These are phyloP conservation scores for Poecilus cupreus DNA, from an alignment of 2,888 invertebrate genomes.

Conservation along the genomic window DNA sequence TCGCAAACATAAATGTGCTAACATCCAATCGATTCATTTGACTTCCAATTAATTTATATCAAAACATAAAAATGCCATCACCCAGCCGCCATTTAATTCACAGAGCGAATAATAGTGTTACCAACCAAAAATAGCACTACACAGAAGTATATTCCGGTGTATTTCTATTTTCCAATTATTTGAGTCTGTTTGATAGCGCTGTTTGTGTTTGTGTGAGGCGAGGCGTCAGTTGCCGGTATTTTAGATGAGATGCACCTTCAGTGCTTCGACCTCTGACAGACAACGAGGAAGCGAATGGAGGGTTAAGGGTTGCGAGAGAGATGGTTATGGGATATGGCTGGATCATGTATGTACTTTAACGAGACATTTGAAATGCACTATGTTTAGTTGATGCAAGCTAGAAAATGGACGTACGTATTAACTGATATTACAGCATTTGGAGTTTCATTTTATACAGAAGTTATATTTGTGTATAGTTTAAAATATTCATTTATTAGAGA, in stretches of 20 bases:
- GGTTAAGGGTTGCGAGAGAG: neutral
- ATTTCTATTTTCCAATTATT: neutral
- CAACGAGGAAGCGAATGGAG: neutral
- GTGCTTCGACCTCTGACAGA: neutral
- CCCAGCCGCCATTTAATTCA: too few species aligned
- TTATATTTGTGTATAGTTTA: too few species aligned
- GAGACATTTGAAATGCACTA: conserved; percentile 17
- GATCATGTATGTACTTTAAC: neutral
- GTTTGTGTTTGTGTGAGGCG: neutral
- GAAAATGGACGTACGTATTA: conserved; percentile 20
- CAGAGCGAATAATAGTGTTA: too few species aligned
- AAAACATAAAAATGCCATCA: too few species aligned
- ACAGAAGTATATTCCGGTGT: too few species aligned
- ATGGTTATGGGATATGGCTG: neutral
- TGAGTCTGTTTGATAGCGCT: neutral
- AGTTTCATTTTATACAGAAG: too few species aligned
- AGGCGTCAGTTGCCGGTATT: neutral
- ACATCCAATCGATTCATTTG: too few species aligned
- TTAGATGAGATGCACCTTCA: neutral
- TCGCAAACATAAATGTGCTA: too few species aligned
- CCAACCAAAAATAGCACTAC: too few species aligned
- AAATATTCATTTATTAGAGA: too few species aligned
- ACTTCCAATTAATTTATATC: too few species aligned
- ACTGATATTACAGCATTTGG: too few species aligned
- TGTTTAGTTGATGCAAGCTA: conserved; percentile 9